Evolutionary conservation across 2,113 vertebrate species (phyloP).

Genomic region (Pterophyllum scalare): DNA sequence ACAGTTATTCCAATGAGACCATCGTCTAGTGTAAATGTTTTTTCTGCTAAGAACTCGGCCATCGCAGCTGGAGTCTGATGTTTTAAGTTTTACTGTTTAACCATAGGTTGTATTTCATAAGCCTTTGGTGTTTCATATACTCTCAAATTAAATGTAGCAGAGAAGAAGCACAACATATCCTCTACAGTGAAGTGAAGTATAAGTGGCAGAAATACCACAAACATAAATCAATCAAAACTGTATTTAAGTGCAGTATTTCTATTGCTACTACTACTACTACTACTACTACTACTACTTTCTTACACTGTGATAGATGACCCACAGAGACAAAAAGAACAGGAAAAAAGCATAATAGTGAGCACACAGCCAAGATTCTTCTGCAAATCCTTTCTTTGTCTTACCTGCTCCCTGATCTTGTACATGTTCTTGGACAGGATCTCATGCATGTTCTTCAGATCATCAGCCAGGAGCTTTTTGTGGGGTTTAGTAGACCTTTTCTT

Average conservation of each 20-base stretch:
- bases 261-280: background rate
- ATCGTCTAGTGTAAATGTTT: background rate
- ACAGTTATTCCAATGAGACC: too few species aligned
- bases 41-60: background rate
- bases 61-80: background rate
- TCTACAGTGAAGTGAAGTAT: background rate
- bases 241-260: background rate
- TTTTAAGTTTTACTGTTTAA: background rate
- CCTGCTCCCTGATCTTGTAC: slow-evolving; percentile 94
- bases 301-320: background rate
- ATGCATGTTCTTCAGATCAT: slow-evolving; percentile 90
- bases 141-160: background rate
- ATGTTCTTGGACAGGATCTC: slow-evolving; percentile 95
- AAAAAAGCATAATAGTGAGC: background rate
- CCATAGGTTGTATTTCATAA: background rate
- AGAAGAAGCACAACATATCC: background rate
- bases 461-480: slow-evolving; percentile 83
- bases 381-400: slow-evolving; percentile 71
- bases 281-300: background rate
- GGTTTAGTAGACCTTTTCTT: slow-evolving; percentile 80
- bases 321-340: background rate
- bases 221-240: background rate
- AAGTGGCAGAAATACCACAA: background rate
- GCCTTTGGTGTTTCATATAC: background rate
- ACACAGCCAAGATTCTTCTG: background rate